Evolutionary conservation across 2,113 vertebrate genomes (phyloP).

Genomic region (Tachysurus fulvidraco): DNA sequence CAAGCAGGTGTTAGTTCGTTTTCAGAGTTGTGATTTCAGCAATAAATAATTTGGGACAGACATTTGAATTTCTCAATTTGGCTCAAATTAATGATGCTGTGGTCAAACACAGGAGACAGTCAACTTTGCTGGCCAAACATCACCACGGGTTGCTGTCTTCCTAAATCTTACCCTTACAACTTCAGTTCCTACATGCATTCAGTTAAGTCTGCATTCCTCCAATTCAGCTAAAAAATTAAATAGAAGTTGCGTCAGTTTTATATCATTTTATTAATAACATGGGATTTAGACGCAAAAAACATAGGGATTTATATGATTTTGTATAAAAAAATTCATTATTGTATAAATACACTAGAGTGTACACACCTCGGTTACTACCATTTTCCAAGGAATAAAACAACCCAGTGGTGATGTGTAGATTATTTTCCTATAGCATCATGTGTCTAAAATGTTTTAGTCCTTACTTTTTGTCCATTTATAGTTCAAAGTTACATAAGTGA

Average conservation of each 20-base stretch:
- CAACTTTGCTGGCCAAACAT: background rate
- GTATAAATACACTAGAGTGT: background rate
- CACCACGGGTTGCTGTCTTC: background rate
- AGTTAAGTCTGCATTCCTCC: background rate
- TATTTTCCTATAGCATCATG: background rate
- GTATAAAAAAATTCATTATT: no score
- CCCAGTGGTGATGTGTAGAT: background rate
- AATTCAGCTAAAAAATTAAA: background rate
- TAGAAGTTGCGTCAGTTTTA: background rate
- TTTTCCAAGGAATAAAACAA: background rate
- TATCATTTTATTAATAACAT: background rate
- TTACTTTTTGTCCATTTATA: background rate
- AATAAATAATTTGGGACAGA: background rate
- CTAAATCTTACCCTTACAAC: background rate
- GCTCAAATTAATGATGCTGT: background rate
- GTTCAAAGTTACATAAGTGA: background rate
- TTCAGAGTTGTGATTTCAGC: background rate
- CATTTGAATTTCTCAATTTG: background rate
- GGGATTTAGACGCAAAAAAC: background rate
- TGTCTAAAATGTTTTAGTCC: background rate
- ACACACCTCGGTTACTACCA: background rate
- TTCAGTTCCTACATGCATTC: background rate
- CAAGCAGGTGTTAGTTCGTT: background rate
- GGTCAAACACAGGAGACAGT: background rate
- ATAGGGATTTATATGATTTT: background rate